A percentile compares a stretch with the other conserved stretches of the same genome.
phyloP scores from a whole-genome alignment of 2,888 invertebrate species.

The Dicyrtoma fusca region DNA sequence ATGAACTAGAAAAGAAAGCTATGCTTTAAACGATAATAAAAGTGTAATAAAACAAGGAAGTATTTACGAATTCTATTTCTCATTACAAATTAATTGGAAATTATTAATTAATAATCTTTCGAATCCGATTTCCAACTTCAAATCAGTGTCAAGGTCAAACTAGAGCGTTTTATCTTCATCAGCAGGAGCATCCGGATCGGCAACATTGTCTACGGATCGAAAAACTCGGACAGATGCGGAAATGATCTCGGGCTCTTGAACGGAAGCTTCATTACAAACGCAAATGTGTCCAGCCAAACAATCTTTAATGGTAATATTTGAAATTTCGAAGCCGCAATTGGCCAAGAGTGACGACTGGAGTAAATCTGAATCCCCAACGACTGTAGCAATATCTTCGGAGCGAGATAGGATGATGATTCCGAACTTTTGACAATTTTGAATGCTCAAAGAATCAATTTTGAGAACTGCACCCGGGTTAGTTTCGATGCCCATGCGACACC shows the following conservation, averaged over 20 bases:
- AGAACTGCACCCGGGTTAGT: constrained; percentile 11
- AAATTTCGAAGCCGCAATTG: neutral
- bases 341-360: neutral
- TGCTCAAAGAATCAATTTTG: neutral
- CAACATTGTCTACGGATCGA: too few species aligned
- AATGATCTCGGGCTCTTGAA: neutral
- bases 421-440: constrained; percentile 25
- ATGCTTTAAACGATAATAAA: too few species aligned
- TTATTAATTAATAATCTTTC: too few species aligned
- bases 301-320: neutral
- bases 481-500: constrained; percentile 21
- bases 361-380: constrained; percentile 4
- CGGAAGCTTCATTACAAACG: constrained; percentile 10
- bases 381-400: constrained; percentile 1
- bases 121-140: too few species aligned
- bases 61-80: too few species aligned
- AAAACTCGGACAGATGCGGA: too few species aligned
- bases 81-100: too few species aligned
- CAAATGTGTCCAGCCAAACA: constrained; percentile 27
- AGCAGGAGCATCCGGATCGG: too few species aligned
- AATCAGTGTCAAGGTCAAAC: too few species aligned
- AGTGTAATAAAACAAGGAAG: too few species aligned
- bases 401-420: constrained; percentile 9
- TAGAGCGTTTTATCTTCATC: too few species aligned
- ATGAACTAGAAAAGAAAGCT: too few species aligned